A percentile compares a stretch with the other conserved stretches of the same genome.
Conservation (phyloP, 2,797 vertebrate species). For the Pogonophryne albipinna region DNA sequence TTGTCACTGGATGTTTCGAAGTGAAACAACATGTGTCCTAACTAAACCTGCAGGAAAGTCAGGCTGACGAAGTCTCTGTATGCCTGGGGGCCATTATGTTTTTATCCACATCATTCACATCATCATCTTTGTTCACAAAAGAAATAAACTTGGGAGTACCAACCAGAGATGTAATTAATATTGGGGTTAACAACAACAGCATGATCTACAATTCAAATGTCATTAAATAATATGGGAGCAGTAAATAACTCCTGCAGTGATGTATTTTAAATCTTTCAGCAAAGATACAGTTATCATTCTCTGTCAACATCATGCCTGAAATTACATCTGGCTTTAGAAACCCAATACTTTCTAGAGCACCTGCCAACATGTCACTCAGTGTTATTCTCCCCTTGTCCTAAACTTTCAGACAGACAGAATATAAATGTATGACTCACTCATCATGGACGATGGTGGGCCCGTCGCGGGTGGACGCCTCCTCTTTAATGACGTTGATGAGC, state of each 20-base stretch:
- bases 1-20: conserved; percentile 28
- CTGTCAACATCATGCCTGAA: no score
- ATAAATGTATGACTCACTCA: conserved; percentile 85
- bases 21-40: neutral
- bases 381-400: no score
- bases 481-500: conserved; percentile 94
- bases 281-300: no score
- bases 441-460: conserved; percentile 96
- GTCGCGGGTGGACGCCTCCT: conserved; percentile 92
- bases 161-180: neutral
- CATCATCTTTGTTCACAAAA: neutral
- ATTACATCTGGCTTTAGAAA: no score
- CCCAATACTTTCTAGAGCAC: no score
- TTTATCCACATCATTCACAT: neutral
- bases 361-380: no score
- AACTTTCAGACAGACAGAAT: neutral
- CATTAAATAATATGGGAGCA: no score
- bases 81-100: neutral
- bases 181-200: neutral
- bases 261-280: no score
- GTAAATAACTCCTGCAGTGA: no score
- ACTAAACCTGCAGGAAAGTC: neutral
- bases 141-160: neutral
- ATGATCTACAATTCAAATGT: neutral
- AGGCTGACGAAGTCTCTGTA: neutral